Evolutionary conservation across 2,113 vertebrate genomes (phyloP), one percentile per base, ranked within the genome.

Genomic region (Gymnobelideus leadbeateri): DNA sequence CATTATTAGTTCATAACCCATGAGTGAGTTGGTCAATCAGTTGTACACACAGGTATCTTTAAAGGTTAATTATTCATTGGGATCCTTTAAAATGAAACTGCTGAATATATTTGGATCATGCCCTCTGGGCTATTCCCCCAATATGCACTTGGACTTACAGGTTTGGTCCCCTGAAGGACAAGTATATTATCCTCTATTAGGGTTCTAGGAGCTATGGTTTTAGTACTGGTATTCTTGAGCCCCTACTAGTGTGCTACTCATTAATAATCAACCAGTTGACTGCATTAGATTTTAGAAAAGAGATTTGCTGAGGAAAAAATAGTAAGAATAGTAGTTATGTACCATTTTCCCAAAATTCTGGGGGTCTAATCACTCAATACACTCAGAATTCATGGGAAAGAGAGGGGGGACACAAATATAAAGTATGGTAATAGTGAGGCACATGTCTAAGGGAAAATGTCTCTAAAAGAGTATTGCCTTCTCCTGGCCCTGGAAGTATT

Each of bases 41-140:
- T n/a, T 94, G 61, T 93, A 77, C 49, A 91, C 26, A 89, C 31
- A 90, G 16, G 16, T 21, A 43, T 55, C 10, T n/a, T 54, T 14
- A 93, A 95, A 91, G 57, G 89, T 16, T 54, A 94, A 12, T 0
- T 93, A n/a, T 55, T 54, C 49, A 28, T 51, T 90, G 37, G 68
- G 31, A 2, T 54, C 16, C 92, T 97, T 95, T 92, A 89, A 92
- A 91, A 96, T 57, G 9, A 14, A 49, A 84, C 1, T 46, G 37
- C 91, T 43, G 19, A n/a, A 84, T 92, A 3, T 51, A 46, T 89
- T 91, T 53, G 90, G 89, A n/a, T 9, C 2, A 25, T 43, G 93
- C 52, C 50, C 28, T 21, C n/a, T 7, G 4, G 53, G 53, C 92
- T 84, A 54, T 5, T 24, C 24, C 50, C 31, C n/a, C 25, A 37